Evolutionary conservation across 1,140 invertebrate genomes (phyloP), one percentile per base, ranked within the genome.

Genomic region (Heliconius congener): DNA sequence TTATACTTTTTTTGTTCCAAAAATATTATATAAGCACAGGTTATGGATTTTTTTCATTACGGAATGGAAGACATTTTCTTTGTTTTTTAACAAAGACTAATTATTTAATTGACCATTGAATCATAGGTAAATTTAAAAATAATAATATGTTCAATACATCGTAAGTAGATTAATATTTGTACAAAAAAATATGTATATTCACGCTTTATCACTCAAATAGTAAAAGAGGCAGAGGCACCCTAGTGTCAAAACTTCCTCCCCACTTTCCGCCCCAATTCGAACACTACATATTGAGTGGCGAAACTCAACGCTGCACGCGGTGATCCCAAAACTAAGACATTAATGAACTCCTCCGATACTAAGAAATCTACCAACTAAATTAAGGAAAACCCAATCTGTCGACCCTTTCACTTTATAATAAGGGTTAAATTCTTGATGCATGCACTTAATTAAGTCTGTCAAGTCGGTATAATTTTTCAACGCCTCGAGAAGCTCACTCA

Each of bases 371-470:
- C 60, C 4, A 16, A 30, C 27, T 27, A 30, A 30, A 30, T 66
- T 30, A 27, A 66, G 23, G 60, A 27, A 16, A 66, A 66, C 60
- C 60, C 23, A 30, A 27, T 30, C 60, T 30, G 8, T 57, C 19
- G n/a, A 66, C 60, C 60, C 60, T 66, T 66, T 13, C 23, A n/a
- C 52, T 71, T 42, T 73, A 42, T 72, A 70, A 46, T 52, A 42
- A 8, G 6, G 19, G n/a, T 37, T 30, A 71, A 57, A 50, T 6
- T 73, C 82, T 85, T 84, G 83, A 86, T 79, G 79, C 82, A 85
- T 86, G 79, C 82, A 79, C 76, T 83, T 85, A 86, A 86, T 88
- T 86, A 86, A 37, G 37, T 71, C 71, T 60, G 79, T 75, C 27
- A 70, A 39, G 75, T 73, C 50, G 79, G 72, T 39, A 77, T 80